Evolutionary conservation across 64 coral and sea anemone species (phyloP).

Genomic region (Actinia equina): DNA sequence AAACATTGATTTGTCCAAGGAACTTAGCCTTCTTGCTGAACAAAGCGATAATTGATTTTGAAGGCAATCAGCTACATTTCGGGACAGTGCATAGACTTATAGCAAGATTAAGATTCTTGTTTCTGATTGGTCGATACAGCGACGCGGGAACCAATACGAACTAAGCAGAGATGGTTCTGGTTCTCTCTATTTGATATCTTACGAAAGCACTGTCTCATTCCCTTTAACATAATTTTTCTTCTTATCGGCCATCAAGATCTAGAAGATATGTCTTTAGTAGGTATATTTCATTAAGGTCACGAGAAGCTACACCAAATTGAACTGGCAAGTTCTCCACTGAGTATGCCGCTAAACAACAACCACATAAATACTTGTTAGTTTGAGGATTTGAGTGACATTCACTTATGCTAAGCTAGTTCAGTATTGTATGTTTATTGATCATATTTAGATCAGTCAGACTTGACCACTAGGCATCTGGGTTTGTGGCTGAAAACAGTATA

Average conservation of each 20-base stretch:
- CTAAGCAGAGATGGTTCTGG: neutral
- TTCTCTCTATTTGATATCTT: neutral
- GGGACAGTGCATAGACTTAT: neutral
- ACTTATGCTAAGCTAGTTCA: neutral
- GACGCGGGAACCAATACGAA: neutral
- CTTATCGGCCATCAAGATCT: neutral
- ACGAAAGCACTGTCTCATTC: neutral
- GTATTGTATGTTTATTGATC: neutral
- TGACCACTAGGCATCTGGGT: neutral
- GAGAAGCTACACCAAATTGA: neutral
- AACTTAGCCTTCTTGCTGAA: neutral
- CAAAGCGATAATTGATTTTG: slow-evolving; percentile 1
- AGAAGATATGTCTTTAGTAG: neutral
- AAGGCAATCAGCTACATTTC: neutral
- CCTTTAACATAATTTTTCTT: neutral
- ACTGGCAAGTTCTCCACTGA: neutral
- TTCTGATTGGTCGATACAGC: neutral
- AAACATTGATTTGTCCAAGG: neutral
- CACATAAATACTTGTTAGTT: neutral
- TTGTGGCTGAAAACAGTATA: neutral
- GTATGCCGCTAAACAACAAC: neutral
- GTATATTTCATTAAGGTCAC: neutral
- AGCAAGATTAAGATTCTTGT: neutral
- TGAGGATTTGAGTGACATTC: neutral
- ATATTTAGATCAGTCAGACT: neutral